Base-by-base conservation (phyloP, 1,140 invertebrate species). In the Halictus rubicundus region DNA sequence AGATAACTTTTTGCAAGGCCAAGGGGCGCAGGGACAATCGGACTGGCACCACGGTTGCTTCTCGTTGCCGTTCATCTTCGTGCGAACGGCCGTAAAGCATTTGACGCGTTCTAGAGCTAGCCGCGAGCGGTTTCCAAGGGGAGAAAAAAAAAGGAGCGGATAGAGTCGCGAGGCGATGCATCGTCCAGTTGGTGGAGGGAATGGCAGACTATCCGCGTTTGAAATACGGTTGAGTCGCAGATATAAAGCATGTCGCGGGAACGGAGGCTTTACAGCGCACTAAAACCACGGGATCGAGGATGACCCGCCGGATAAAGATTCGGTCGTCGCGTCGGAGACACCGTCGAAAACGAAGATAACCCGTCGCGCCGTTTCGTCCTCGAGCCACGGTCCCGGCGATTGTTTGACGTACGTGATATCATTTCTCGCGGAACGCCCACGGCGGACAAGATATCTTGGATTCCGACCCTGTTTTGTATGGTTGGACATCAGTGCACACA, bases 201-300 rank as follows among this genome's bases (percentile, higher is more conserved):
- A 61, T 57, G 78, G 39, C 63, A 80, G 70, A 54, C 82, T 85
- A 59, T 80, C 72, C 70, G 59, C 59, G 59, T 88, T 88, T 88
- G 84, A 88, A 86, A 87, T 88, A 87, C 86, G 87, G 85, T 86
- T 80, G 87, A 80, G 32, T 72, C 60, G 72, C 78, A 80, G 85
- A 87, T 87, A 84, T 88, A 88, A 88, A 88, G 84, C 80, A 82
- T 64, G 78, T 59, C 57, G 57, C 59, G 60, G 27, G 39, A 68
- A 25, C 46, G 81, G 57, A 61, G 68, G 72, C 70, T 87, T 88
- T 88, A 88, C 79, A 85, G 73, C 78, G 65, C 54, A 86, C 68
- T 88, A 85, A 88, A 88, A 87, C 72, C 73, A 71, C 66, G 60
- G 82, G 75, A 77, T 83, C 69, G 75, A 65, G 84, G 78, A 80